Conservation (phyloP, 1,140 invertebrate genomes). For the Diorhabda elongata region DNA sequence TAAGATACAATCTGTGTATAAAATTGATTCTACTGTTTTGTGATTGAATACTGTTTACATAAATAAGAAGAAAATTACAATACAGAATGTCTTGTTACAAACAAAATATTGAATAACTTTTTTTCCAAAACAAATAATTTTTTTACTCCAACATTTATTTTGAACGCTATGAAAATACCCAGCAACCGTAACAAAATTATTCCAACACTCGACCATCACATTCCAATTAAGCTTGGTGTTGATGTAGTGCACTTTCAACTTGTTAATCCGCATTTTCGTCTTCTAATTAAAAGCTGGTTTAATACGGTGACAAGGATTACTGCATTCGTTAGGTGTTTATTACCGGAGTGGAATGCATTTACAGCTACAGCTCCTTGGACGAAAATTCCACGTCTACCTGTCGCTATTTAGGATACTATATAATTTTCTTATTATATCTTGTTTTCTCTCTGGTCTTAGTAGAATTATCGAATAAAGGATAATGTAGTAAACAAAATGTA, state of each 20-base stretch:
- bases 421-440: slow-evolving; percentile 1
- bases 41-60: neutral
- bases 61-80: neutral
- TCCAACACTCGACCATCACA: slow-evolving; percentile 4
- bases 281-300: slow-evolving; percentile 12
- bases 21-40: neutral
- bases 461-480: too few species aligned
- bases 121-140: too few species aligned
- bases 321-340: slow-evolving; percentile 11
- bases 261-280: slow-evolving; percentile 10
- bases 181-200: neutral
- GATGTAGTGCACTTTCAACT: slow-evolving; percentile 6
- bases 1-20: too few species aligned
- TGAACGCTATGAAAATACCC: too few species aligned
- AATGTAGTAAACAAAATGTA: too few species aligned
- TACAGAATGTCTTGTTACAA: neutral
- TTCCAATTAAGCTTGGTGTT: slow-evolving; percentile 8
- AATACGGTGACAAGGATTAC: slow-evolving; percentile 8
- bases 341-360: slow-evolving; percentile 1
- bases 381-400: neutral
- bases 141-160: too few species aligned
- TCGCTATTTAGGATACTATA: slow-evolving; percentile 2
- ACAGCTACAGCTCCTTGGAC: neutral
- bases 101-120: too few species aligned
- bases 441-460: neutral